These are phyloP conservation scores for Leuciscus waleckii DNA, from an alignment of 2,797 vertebrate genomes.

Conservation along the genomic window DNA sequence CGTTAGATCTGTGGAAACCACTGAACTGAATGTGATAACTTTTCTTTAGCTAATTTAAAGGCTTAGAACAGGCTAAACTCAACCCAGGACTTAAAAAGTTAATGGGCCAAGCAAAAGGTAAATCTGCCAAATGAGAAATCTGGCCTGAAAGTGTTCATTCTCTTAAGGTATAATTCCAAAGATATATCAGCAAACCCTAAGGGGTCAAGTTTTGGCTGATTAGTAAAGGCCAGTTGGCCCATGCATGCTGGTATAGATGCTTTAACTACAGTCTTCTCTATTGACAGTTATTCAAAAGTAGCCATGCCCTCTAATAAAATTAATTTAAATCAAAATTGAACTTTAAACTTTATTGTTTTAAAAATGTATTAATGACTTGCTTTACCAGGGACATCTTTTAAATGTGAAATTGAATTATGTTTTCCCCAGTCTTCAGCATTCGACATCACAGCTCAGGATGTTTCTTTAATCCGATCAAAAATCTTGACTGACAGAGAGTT, in stretches of 20 bases:
- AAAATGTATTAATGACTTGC: neutral
- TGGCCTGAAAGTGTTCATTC: neutral
- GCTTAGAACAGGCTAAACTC: neutral
- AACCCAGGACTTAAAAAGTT: neutral
- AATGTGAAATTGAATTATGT: neutral
- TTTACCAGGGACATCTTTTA: neutral
- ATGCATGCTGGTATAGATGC: too few species aligned
- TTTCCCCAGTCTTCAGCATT: neutral
- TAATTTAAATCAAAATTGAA: neutral
- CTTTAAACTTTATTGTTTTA: too few species aligned
- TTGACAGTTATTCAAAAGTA: neutral
- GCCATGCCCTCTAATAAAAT: neutral
- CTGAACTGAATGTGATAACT: constrained; percentile 25
- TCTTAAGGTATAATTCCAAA: neutral
- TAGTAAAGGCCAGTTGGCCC: too few species aligned
- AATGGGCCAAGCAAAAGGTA: constrained; percentile 3
- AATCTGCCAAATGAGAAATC: neutral
- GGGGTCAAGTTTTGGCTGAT: too few species aligned
- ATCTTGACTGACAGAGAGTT: neutral
- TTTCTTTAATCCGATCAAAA: neutral
- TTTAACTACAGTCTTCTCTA: neutral
- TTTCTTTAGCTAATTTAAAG: constrained; percentile 33
- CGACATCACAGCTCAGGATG: neutral
- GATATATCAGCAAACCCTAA: neutral
- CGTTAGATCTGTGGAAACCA: constrained; percentile 20